Evolutionary conservation across 2,888 invertebrate species (phyloP), one percentile per base, ranked within the genome.

Genomic region (Dendrolimus houi): DNA sequence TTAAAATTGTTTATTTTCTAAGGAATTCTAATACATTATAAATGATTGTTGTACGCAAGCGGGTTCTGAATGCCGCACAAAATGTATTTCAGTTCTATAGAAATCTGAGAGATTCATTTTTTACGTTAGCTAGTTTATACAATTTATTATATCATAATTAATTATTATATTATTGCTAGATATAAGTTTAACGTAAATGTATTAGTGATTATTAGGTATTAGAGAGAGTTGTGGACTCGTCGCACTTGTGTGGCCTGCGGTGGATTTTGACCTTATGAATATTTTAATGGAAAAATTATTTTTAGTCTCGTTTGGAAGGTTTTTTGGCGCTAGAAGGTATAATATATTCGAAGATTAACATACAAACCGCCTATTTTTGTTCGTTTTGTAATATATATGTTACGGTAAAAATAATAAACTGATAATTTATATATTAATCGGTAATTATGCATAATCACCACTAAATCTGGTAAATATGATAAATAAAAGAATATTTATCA

Each of bases 51-150:
- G 60, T 58, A 56, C 57, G 77, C 74, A 76, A 74, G 61, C 74
- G 77, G 74, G 61, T 67, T 69, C 59, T 64, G 60, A 66, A 63
- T 64, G 65, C 77, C 81, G 83, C 83, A 79, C 83, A 75, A 81
- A 81, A 71, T 64, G 63, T 59, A 62, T 70, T 71, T 67, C 59
- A 67, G 73, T 75, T 75, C 63, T 61, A 70, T 47, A 47, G 47
- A 47, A 72, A 76, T 77, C 74, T 77, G 67, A 73, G 77, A 79
- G 79, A 81, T 80, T 78, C 60, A 62, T 64, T 69, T 71, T 29
- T 69, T 66, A 61, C 63, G 63, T 60, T 70, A 73, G 61, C 57
- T 47, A 47, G 47, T 47, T 47, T 8, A 47, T 47, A 47, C 9
- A 47, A 47, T 47, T 47, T 47, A 47, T 47, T 12, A 47, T 47